Evolutionary conservation across 1,140 invertebrate genomes (phyloP).

Genomic region (Tetragonula clypearis): DNA sequence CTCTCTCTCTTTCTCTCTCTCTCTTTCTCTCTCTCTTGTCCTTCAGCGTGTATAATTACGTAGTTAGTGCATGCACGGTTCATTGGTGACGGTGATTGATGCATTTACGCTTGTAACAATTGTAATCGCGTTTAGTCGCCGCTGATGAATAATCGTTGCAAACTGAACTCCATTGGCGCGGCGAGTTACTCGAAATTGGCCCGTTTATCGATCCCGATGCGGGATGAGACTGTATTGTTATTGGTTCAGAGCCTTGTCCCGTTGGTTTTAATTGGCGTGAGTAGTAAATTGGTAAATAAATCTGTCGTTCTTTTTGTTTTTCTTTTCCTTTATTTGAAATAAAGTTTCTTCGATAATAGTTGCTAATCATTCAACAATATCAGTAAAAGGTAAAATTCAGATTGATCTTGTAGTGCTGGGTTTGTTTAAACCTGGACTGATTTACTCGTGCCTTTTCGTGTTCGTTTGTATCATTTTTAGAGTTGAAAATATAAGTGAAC

Average conservation of each 20-base stretch:
- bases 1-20: not conserved
- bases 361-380: no score
- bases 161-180: not conserved
- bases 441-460: no score
- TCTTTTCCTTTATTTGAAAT: no score
- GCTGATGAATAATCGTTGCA: constrained; percentile 4
- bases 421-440: no score
- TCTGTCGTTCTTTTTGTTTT: no score
- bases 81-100: constrained; percentile 57
- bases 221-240: not conserved
- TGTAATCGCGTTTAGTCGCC: constrained; percentile 12
- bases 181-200: not conserved
- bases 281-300: not conserved
- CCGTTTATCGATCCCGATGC: not conserved
- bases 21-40: not conserved
- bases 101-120: constrained; percentile 31
- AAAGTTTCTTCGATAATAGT: no score
- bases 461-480: no score
- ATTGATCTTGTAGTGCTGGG: no score
- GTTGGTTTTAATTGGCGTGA: not conserved
- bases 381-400: no score
- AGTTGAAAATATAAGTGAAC: no score
- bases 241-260: not conserved
- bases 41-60: constrained; percentile 27
- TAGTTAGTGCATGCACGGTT: constrained; percentile 28